Evolutionary conservation across 2,113 vertebrate genomes (phyloP).

Genomic region (Chloebia gouldiae): DNA sequence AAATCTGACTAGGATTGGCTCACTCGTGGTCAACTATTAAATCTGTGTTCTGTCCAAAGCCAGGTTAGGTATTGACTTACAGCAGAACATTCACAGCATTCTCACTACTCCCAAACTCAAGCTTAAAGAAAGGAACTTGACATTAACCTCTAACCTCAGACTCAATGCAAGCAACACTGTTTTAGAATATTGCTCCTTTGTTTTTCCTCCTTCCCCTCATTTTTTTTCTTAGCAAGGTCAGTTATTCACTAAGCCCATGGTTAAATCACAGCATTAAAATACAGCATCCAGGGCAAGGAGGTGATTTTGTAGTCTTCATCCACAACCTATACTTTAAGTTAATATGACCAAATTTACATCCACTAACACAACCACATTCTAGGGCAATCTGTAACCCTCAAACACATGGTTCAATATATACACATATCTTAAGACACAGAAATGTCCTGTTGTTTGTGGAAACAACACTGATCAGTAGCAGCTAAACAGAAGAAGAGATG

Average conservation of each 20-base stretch:
- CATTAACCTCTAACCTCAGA: background rate
- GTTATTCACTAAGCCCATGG: background rate
- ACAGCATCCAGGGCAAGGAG: fast-evolving
- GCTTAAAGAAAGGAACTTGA: background rate
- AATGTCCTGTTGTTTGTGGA: background rate
- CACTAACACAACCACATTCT: background rate
- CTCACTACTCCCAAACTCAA: background rate
- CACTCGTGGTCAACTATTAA: background rate
- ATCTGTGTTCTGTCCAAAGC: background rate
- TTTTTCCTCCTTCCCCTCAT: background rate
- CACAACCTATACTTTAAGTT: background rate
- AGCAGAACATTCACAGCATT: background rate
- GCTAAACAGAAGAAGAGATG: background rate
- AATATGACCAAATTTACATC: background rate
- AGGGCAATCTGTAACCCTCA: background rate
- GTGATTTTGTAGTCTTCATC: background rate
- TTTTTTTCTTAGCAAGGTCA: background rate
- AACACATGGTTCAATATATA: fast-evolving
- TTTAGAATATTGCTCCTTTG: background rate
- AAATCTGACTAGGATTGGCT: background rate
- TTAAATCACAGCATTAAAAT: background rate
- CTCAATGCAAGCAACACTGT: background rate
- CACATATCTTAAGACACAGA: fast-evolving
- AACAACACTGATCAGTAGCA: background rate
- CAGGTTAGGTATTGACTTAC: background rate